These are phyloP conservation scores for Parauchenoglanis punctatus DNA, from an alignment of 2,797 vertebrate species.

Conservation along the genomic window DNA sequence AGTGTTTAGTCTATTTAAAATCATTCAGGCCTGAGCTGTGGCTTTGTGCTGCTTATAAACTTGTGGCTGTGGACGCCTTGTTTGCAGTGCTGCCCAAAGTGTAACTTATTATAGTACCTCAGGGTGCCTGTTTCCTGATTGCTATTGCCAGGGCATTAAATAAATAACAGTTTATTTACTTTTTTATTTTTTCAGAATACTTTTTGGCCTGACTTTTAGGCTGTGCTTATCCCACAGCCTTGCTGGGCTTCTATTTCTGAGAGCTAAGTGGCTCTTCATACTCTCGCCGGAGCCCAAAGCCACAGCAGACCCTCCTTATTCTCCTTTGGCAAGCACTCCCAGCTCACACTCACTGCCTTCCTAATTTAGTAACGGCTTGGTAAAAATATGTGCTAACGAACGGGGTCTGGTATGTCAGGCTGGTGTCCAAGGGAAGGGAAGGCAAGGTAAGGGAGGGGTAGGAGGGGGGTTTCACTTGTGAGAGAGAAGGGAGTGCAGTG, in stretches of 20 bases:
- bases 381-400: conserved; percentile 88
- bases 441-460: conserved; percentile 61
- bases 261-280: conserved; percentile 76
- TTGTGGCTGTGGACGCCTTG: conserved; percentile 65
- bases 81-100: conserved; percentile 69
- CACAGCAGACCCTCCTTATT: conserved; percentile 76
- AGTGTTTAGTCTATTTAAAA: conserved; percentile 72
- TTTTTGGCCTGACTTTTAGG: conserved; percentile 71
- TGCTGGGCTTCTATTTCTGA: conserved; percentile 79
- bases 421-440: conserved; percentile 76
- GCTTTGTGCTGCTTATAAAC: conserved; percentile 69
- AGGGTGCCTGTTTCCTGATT: conserved; percentile 72
- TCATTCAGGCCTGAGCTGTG: conserved; percentile 59
- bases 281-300: conserved; percentile 76
- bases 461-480: conserved; percentile 22
- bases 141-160: conserved; percentile 74
- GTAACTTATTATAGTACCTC: conserved; percentile 74
- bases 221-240: conserved; percentile 73
- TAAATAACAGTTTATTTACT: conserved; percentile 48
- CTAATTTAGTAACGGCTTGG: conserved; percentile 94
- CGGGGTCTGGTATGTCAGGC: conserved; percentile 91
- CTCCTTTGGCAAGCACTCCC: conserved; percentile 75
- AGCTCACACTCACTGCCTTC: conserved; percentile 84
- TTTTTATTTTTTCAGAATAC: conserved; percentile 60
- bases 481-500: conserved; percentile 13